Evolutionary conservation across 1,140 invertebrate genomes (phyloP), one percentile per base, ranked within the genome.

Genomic region (Stegodyphus mimosarum): DNA sequence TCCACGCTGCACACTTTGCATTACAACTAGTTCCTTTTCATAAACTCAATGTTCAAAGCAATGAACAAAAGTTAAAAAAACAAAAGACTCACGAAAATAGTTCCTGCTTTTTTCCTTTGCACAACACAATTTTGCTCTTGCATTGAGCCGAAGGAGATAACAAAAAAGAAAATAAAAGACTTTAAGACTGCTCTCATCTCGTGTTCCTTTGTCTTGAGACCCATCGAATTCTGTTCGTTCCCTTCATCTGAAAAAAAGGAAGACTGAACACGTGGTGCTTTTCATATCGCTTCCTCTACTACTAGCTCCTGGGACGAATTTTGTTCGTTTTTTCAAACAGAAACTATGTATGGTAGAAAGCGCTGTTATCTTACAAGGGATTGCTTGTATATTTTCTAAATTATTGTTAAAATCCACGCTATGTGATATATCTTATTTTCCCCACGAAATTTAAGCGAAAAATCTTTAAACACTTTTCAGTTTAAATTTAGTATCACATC

Each of bases 61-160:
- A 63, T 17, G 69, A 79, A 33, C 7, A 81, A 81, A 81, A 81
- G 55, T 55, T 10, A 71, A 80, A 80, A 80, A 49, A 18, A 71
- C 11, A 73, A 81, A 80, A 80, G 7, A 73, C 79, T 73, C 69
- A 73, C 53, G 69, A 53, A 73, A 73, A 81, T 81, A 81, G 79
- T 81, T 81, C 79, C 79, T 81, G 79, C 79, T 72, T 81, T 81
- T 33, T 73, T 70, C 79, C 73, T 81, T 72, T 81, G 79, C 79
- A 81, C 70, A 81, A 81, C 55, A 73, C 79, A 81, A 81, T 81
- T 81, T 81, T 72, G 64, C 18, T 72, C 70, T 55, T 73, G 66
- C 49, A 11, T 60, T 69, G 76, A 78, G 63, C 76, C 18, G 60
- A 64, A 50, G 64, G 74, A 64, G 15, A 60, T 60, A 60, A 7